phyloP scores from a whole-genome alignment of 2,797 vertebrate genomes.

The Semaprochilodus insignis region DNA sequence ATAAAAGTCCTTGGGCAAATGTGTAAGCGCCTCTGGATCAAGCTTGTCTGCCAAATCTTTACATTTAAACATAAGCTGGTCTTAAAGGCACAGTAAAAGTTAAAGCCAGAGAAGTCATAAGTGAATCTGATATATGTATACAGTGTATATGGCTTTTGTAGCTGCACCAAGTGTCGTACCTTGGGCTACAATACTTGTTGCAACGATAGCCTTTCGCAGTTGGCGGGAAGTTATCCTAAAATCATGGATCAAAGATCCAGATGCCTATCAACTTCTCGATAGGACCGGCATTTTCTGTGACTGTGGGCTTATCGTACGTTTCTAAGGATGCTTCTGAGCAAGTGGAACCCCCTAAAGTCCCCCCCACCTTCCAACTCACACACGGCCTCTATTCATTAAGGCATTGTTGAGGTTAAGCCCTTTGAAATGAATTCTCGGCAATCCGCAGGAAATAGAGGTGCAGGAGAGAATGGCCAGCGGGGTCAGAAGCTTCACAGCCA shows the following conservation, averaged over 20 bases:
- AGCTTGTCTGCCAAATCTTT: no score
- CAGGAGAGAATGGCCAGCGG: conserved; percentile 23
- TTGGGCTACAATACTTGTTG: background rate
- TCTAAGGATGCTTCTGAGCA: conserved; percentile 15
- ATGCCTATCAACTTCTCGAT: conserved; percentile 50
- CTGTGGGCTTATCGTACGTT: conserved; percentile 40
- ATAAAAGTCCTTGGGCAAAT: no score
- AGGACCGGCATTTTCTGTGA: conserved; percentile 29
- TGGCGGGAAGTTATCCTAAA: conserved; percentile 30
- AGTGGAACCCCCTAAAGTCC: conserved; percentile 47
- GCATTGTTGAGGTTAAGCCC: conserved; percentile 59
- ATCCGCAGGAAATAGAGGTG: conserved; percentile 48
- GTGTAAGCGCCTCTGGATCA: no score
- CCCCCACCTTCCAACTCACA: conserved; percentile 21
- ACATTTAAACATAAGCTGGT: no score
- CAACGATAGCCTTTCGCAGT: background rate
- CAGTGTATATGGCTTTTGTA: background rate
- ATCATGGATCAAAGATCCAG: conserved; percentile 35
- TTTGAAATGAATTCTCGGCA: conserved; percentile 59
- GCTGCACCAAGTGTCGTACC: background rate
- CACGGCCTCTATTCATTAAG: conserved; percentile 59
- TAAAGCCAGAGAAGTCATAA: no score
- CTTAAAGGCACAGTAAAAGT: no score
- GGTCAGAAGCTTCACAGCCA: conserved; percentile 20
- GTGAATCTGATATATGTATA: no score